These are phyloP conservation scores for Pseudotriccus pelzelni DNA, from an alignment of 2,797 vertebrate genomes.

Conservation along the genomic window DNA sequence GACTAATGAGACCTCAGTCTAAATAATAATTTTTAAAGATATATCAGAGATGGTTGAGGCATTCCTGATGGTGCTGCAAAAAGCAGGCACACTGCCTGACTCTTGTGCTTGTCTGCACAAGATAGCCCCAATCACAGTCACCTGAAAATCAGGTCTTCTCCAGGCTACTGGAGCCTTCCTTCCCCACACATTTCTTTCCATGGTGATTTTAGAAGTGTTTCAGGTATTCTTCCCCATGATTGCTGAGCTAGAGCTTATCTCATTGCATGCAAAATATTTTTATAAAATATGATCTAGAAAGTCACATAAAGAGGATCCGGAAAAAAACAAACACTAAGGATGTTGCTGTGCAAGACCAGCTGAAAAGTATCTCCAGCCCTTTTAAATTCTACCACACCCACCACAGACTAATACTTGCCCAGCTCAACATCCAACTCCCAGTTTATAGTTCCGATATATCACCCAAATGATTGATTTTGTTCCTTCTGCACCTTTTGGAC, in stretches of 20 bases:
- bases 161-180: background rate
- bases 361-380: background rate
- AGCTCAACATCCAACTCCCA: background rate
- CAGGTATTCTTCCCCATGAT: background rate
- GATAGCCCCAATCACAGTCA: background rate
- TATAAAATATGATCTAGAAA: background rate
- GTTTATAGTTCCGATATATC: background rate
- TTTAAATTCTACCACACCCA: background rate
- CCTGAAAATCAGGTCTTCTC: background rate
- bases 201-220: background rate
- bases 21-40: conserved; percentile 7
- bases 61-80: background rate
- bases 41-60: background rate
- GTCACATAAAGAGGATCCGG: background rate
- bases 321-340: background rate
- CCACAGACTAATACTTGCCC: background rate
- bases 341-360: background rate
- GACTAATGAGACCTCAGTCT: conserved; percentile 59
- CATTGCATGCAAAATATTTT: background rate
- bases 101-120: background rate
- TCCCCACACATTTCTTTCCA: background rate
- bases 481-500: conserved; percentile 20
- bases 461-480: background rate
- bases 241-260: background rate
- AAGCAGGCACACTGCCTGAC: background rate